Base-by-base conservation (phyloP, 1,140 invertebrate species). In the Diploscapter pachys region DNA sequence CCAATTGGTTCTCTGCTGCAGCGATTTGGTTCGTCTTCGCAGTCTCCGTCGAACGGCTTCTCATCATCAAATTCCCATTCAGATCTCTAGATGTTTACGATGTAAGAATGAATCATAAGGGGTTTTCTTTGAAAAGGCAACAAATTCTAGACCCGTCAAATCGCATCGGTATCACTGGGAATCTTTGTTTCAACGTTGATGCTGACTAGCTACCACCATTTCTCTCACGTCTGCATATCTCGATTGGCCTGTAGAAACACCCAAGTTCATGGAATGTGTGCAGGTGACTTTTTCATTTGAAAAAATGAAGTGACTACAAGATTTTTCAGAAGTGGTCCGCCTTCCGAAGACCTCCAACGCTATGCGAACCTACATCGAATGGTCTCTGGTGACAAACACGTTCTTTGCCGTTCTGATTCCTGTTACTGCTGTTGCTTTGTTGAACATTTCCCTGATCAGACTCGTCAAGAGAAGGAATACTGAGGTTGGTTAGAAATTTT, bases 31-130 rank as follows among this genome's bases (percentile, higher is more conserved):
- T 76, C 59, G 75, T 76, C 11, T 53, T 76, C 48, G 75, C 75
- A 5, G 59, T 76, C 48, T 76, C 75, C 8, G 54, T 76, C 9
- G 75, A 76, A 54, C 69, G 75, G 62, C 75, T 76, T 55, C 53
- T 76, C 49, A 70, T 76, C 64, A 76, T 76, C 68, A 71, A 76
- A 50, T 76, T 73, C 53, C 75, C 75, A 4, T 76, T 76, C 70
- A 53, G 75, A 64, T 76, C 75, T 13, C 55, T 76, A 31, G 70
- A 76, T 59, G 70, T 53, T 4, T 53, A 76, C 63, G 72, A 67
- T 68, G 69, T 71, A 71, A 66, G 51, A 5, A 53, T 11, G n/a
- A 11, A 53, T 63, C 8, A 48, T 50, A 31, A 31, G 8, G 11
- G 55, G 65, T 13, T 13, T 51, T 31, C 62, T 50, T 4, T 4